These are phyloP conservation scores for Chrysomela aeneicollis DNA, from an alignment of 2,888 invertebrate genomes.

Conservation along the genomic window DNA sequence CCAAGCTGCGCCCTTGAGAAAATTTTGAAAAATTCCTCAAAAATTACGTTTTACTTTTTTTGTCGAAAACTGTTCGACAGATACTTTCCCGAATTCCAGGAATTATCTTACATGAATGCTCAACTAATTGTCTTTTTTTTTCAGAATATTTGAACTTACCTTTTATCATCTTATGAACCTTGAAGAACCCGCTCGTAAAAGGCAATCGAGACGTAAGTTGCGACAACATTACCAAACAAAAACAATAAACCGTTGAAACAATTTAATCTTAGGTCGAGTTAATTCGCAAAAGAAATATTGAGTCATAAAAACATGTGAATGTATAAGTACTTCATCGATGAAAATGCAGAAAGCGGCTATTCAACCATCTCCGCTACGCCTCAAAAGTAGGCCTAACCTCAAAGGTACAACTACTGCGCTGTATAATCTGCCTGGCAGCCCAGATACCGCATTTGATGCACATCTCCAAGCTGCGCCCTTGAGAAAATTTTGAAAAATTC, in stretches of 20 bases:
- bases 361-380: not conserved
- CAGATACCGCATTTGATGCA: conserved; percentile 90
- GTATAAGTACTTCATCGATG: conserved; percentile 15
- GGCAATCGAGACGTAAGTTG: too few relatives aligned
- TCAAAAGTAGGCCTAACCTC: conserved; percentile 66
- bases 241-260: not conserved
- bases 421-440: conserved; percentile 87
- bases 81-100: too few relatives aligned
- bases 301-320: conserved; percentile 1
- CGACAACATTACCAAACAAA: not conserved
- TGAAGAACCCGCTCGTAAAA: too few relatives aligned
- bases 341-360: not conserved
- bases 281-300: not conserved
- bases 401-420: conserved; percentile 90
- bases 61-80: too few relatives aligned
- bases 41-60: too few relatives aligned
- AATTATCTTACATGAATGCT: too few relatives aligned
- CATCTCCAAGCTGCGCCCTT: conserved; percentile 68
- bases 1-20: conserved; percentile 67
- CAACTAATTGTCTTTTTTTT: too few relatives aligned
- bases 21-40: too few relatives aligned
- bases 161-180: too few relatives aligned
- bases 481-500: too few relatives aligned
- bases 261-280: not conserved
- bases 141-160: too few relatives aligned